Base-by-base conservation (phyloP, 2,888 invertebrate genomes). In the Microchrysa polita region DNA sequence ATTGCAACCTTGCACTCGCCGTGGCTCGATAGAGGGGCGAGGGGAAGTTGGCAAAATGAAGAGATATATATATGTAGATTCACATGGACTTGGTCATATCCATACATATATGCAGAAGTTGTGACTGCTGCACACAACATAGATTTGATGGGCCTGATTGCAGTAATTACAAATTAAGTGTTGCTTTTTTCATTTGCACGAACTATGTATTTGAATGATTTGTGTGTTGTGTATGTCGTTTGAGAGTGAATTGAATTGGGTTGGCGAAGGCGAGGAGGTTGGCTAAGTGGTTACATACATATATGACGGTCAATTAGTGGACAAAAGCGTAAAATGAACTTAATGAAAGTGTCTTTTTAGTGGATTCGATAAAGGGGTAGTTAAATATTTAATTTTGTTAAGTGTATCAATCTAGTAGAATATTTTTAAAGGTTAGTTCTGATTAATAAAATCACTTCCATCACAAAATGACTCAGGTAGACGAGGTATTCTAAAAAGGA, bases 161-260 rank as follows among this genome's bases (percentile, higher is more conserved):
- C 22, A 65, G 22, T 65, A 65, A 65, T 65, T 65, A 65, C 44
- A 65, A 65, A 65, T 65, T 65, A 65, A 65, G 65, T 65, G 65
- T 48, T 44, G 65, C 1, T 14, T 44, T 65, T 65, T 48, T 65
- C 18, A 5, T 55, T 55, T n/a, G 12, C 22, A 44, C 5, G 44
- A 10, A 44, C 48, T 16, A 48, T 4, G 44, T 48, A 48, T 65
- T 65, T 34, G 27, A 34, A 34, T 34, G 27, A 34, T 34, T 34
- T 34, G 27, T 34, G 27, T 34, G 27, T 34, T 34, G 27, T 34
- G 27, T 34, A 7, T 34, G 27, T 34, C 27, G 27, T 34, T 20
- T n/a, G 48, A 48, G 20, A 48, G 27, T 10, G 48, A 65, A 34
- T 48, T 65, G 65, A 61, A 40, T 61, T 34, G 27, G n/a, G 59